Conservation (phyloP, 92 coral and sea anemone genomes). For the Umimayanthus kanabou region DNA sequence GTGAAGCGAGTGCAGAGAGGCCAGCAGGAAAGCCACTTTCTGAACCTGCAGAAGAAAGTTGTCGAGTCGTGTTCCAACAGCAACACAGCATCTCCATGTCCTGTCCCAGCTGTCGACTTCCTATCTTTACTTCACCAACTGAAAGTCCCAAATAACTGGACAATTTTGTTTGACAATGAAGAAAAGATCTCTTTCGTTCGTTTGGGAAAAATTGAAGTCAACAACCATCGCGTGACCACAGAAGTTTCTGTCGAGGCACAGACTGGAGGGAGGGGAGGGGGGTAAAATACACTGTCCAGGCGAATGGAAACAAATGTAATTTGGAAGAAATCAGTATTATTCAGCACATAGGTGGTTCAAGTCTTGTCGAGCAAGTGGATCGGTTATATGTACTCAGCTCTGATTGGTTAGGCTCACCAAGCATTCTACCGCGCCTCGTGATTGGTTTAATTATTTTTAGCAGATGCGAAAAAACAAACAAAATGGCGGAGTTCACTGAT, state of each 20-base stretch:
- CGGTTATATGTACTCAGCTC: no score
- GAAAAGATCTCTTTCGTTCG: neutral
- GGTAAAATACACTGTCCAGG: neutral
- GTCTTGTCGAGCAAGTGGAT: no score
- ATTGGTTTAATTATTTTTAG: no score
- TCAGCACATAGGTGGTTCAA: no score
- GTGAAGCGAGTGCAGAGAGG: conserved; percentile 21
- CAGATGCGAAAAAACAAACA: no score
- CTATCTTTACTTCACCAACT: neutral
- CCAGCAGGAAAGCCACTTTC: neutral
- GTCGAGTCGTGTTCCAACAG: neutral
- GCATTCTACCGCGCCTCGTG: no score
- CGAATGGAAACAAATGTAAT: neutral
- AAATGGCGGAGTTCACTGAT: no score
- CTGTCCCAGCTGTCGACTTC: neutral
- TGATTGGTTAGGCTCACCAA: no score
- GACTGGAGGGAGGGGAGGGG: neutral
- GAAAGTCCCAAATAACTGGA: neutral
- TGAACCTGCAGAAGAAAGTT: neutral
- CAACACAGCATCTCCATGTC: neutral
- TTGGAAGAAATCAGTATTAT: neutral
- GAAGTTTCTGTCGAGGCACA: conserved; percentile 14
- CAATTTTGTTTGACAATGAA: neutral
- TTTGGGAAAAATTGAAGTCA: conserved; percentile 1
- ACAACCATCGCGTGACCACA: conserved; percentile 5